A percentile compares a stretch with the other conserved stretches of the same genome.
Conservation (phyloP, 2,888 invertebrate species). For the Ophioninae sp. region DNA sequence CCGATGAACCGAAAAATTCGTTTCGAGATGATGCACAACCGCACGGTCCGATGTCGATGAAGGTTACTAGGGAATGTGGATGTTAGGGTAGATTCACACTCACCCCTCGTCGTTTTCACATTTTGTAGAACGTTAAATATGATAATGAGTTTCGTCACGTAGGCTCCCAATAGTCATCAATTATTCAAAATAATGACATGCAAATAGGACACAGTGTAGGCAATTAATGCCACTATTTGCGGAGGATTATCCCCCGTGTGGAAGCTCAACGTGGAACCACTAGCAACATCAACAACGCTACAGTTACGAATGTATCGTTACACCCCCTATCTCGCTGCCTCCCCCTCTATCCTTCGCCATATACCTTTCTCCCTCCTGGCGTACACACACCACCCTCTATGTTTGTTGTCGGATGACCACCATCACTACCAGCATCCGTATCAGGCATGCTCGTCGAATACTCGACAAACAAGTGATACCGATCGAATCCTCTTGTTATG, state of each 20-base stretch:
- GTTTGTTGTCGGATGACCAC: slow-evolving; percentile 69
- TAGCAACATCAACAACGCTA: slow-evolving; percentile 53
- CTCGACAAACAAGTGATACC: slow-evolving; percentile 71
- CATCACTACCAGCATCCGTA: slow-evolving; percentile 34
- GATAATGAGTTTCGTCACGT: slow-evolving; percentile 77
- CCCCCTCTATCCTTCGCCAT: slow-evolving; percentile 5
- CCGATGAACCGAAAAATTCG: neutral
- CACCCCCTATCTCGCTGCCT: slow-evolving; percentile 4
- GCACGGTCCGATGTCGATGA: slow-evolving; percentile 19
- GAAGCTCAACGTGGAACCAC: slow-evolving; percentile 63
- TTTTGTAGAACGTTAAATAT: slow-evolving; percentile 71
- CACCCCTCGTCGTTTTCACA: slow-evolving; percentile 1
- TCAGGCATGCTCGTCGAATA: slow-evolving; percentile 62
- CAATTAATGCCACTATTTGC: slow-evolving; percentile 80
- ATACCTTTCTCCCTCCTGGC: neutral
- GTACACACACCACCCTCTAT: slow-evolving; percentile 58
- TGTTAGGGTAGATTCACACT: neutral
- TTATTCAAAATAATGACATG: slow-evolving; percentile 80
- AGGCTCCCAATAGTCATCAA: slow-evolving; percentile 78
- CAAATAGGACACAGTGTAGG: slow-evolving; percentile 76
- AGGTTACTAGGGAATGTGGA: slow-evolving; percentile 5
- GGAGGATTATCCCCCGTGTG: slow-evolving; percentile 76
- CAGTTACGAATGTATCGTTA: slow-evolving; percentile 37
- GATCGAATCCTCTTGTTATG: slow-evolving; percentile 69
- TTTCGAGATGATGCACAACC: neutral